Conservation (phyloP, 2,888 invertebrate species). For the Stenoptilia bipunctidactyla region DNA sequence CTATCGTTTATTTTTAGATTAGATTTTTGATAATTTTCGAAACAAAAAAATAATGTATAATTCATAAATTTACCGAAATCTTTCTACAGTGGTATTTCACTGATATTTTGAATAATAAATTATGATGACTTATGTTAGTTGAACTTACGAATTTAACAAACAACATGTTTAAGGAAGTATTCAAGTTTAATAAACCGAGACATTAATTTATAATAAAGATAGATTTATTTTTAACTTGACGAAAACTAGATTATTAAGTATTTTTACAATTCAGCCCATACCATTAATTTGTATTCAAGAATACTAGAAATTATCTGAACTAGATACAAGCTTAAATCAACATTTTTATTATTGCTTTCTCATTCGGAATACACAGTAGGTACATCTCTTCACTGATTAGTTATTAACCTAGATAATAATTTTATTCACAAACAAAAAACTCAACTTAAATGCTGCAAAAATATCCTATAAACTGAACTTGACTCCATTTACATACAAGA, state of each 20-base stretch:
- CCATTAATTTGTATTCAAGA: not conserved
- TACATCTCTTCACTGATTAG: not conserved
- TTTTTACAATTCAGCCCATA: slow-evolving; percentile 25
- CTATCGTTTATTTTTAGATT: too few species aligned
- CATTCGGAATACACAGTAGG: not conserved
- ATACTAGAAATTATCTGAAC: not conserved
- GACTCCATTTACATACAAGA: slow-evolving; percentile 9
- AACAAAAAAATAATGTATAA: too few species aligned
- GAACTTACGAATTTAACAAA: too few species aligned
- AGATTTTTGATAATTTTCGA: too few species aligned
- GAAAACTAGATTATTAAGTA: slow-evolving; percentile 31
- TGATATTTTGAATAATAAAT: too few species aligned
- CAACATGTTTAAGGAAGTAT: too few species aligned
- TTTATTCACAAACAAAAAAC: not conserved
- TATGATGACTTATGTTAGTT: too few species aligned
- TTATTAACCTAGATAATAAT: not conserved
- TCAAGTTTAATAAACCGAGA: slow-evolving; percentile 39
- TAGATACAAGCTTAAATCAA: not conserved
- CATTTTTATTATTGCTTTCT: not conserved
- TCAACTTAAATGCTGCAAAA: not conserved
- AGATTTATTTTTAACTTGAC: slow-evolving; percentile 49
- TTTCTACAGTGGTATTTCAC: too few species aligned
- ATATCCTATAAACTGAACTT: too few species aligned
- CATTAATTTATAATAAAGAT: slow-evolving; percentile 39
- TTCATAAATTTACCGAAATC: too few species aligned